A percentile compares a stretch with the other conserved stretches of the same genome.
Conservation (phyloP, 2,888 invertebrate genomes). For the Oxyscelio sp. region DNA sequence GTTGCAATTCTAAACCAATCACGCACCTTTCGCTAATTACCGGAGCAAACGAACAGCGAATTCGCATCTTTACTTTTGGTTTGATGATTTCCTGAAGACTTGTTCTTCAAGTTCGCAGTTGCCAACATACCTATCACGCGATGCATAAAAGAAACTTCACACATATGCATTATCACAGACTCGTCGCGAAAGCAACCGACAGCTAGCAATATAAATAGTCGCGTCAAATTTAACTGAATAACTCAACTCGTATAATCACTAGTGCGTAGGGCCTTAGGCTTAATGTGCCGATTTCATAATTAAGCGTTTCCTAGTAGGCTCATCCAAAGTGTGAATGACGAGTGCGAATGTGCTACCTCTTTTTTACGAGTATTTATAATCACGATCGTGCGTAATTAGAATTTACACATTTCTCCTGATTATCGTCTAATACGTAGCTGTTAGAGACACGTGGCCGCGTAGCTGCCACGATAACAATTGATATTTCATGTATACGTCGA, state of each 20-base stretch:
- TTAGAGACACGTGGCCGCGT: conserved; percentile 56
- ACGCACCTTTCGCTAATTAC: no score
- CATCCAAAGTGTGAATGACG: conserved; percentile 81
- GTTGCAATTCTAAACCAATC: no score
- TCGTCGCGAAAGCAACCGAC: conserved; percentile 57
- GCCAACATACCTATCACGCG: conserved; percentile 25
- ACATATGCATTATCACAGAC: conserved; percentile 34
- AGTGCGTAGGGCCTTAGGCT: conserved; percentile 78
- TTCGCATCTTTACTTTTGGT: no score
- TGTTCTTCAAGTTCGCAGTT: not conserved
- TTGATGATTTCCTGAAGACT: no score
- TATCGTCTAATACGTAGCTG: conserved; percentile 42
- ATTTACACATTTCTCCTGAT: conserved; percentile 51
- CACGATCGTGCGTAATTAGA: conserved; percentile 31
- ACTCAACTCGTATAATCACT: conserved; percentile 75
- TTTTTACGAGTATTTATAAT: conserved; percentile 52
- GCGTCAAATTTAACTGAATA: conserved; percentile 33
- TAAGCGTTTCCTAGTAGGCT: conserved; percentile 67
- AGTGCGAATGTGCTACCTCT: conserved; percentile 80
- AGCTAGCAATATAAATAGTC: conserved; percentile 46
- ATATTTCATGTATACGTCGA: conserved; percentile 74
- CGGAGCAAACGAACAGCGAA: no score
- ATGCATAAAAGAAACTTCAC: not conserved
- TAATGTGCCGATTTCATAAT: conserved; percentile 57
- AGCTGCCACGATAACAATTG: conserved; percentile 69